Base-by-base conservation (phyloP, 1,140 invertebrate species). In the Galendromus occidentalis region DNA sequence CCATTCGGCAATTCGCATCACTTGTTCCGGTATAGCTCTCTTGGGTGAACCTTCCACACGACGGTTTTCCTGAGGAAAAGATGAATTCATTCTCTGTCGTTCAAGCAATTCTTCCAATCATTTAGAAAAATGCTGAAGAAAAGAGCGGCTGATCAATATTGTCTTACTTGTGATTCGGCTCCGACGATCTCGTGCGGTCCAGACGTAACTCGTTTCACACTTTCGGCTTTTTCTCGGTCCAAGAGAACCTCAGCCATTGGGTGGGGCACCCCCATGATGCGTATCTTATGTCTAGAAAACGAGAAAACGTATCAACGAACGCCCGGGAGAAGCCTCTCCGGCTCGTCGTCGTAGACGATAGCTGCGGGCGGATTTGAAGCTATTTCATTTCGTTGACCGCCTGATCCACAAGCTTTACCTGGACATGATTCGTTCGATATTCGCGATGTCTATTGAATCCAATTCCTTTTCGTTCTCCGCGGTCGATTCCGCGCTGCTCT, bases 1-100 rank as follows among this genome's bases (percentile, higher is more conserved):
- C 51, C 51, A 59, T 59, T 59, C 51, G 9, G 51, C 51, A 2
- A 59, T 59, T 20, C 51, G 51, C 51, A 59, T 59, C 22, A 59
- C 51, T 25, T 59, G 51, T 59, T 59, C 51, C 17, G 51, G 51
- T 4, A 59, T 33, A 28, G 45, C 45, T 25, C 51, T 33, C 9
- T 59, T 59, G 4, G 33, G 9, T 39, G 33, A 39, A 39, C 4
- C 33, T 39, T 39, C 33, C 9, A 39, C 9, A 4, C 9, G 33
- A 4, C 33, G 33, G 33, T 39, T 9, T 39, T 39, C 33, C 33
- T 39, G 33, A 39, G 9, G 33, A 39, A 39, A 39, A 39, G 9
- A 39, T 39, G 4, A 9, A 39, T 39, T 39, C 9, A 4, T 4
- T 39, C 33, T 39, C 33, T 6, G 9, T 39, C 33, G 33, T 39